Evolutionary conservation across 2,113 vertebrate species (phyloP), one percentile per base, ranked within the genome.

Genomic region (Dasypus novemcinctus): DNA sequence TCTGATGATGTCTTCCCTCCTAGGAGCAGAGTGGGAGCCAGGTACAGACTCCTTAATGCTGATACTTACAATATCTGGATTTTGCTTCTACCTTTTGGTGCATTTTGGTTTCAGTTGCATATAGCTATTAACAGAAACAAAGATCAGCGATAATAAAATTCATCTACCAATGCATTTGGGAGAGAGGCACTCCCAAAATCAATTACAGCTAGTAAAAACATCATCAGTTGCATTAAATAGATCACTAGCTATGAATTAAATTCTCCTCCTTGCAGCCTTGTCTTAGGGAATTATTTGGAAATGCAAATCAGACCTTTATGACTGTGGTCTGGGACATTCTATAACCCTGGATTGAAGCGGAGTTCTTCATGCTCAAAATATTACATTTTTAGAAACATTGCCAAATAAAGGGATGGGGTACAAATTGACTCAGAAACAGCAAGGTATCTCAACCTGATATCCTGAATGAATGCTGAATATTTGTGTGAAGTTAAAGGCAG

Each of bases 1-100:
- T 82, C 29, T 21, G n/a, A 80, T 41, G 93, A 54, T 7, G 1
- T 49, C 4, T 38, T 14, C 14, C 13, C 61, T 74, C 46, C 31
- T 7, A 6, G 80, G 0, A 0, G 3, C 6, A 13, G 10, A 36
- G 1, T 49, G 7, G 64, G 33, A 75, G 27, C 66, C 31, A 33
- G 13, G 68, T 2, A 2, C 1, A 2, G 0, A 27, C 7, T 20
- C 1, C 57, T 43, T 14, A 7, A 83, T 25, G 20, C 25, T 8
- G 7, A 14, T 23, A 20, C 1, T 31, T 2, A 0, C 33, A 4
- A 0, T 0, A 1, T 68, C 71, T 20, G 57, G 71, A 13, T 83
- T 79, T 29, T 29, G 49, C 15, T 29, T 23, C 29, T 1, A 23
- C 21, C 27, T 25, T 49, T 49, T 1, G 54, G n/a, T 25, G 38